Conservation (phyloP, 2,888 invertebrate genomes). For the Neelides folsomi region DNA sequence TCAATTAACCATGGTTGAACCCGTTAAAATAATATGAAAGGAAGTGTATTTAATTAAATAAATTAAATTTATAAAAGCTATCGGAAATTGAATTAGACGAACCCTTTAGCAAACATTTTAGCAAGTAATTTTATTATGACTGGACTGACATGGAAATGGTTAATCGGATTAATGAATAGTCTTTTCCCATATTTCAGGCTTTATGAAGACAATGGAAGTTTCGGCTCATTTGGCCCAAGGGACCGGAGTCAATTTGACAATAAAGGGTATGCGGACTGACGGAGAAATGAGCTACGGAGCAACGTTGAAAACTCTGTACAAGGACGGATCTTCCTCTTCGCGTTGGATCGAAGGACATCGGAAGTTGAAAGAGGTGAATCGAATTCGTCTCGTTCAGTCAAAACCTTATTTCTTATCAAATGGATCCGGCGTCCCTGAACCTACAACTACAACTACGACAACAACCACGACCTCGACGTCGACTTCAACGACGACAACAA, state of each 20-base stretch:
- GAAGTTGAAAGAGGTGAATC: constrained; percentile 37
- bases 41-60: too few relatives aligned
- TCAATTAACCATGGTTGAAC: too few relatives aligned
- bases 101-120: background rate
- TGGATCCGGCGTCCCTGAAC: constrained; percentile 63
- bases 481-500: constrained; percentile 22
- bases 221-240: constrained; percentile 58
- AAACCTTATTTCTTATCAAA: constrained; percentile 63
- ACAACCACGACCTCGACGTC: constrained; percentile 38
- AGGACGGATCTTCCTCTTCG: constrained; percentile 47
- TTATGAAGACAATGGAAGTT: constrained; percentile 36
- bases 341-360: constrained; percentile 48
- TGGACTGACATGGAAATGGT: background rate
- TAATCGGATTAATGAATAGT: background rate
- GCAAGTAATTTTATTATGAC: background rate
- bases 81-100: background rate
- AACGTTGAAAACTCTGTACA: constrained; percentile 54
- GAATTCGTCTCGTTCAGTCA: constrained; percentile 59
- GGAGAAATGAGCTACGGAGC: constrained; percentile 62
- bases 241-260: constrained; percentile 67
- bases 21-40: too few relatives aligned
- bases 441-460: constrained; percentile 49
- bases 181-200: constrained; percentile 14
- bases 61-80: too few relatives aligned
- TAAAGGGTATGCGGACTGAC: constrained; percentile 58